These are phyloP conservation scores for Anableps anableps DNA, from an alignment of 2,797 vertebrate genomes.

Conservation along the genomic window DNA sequence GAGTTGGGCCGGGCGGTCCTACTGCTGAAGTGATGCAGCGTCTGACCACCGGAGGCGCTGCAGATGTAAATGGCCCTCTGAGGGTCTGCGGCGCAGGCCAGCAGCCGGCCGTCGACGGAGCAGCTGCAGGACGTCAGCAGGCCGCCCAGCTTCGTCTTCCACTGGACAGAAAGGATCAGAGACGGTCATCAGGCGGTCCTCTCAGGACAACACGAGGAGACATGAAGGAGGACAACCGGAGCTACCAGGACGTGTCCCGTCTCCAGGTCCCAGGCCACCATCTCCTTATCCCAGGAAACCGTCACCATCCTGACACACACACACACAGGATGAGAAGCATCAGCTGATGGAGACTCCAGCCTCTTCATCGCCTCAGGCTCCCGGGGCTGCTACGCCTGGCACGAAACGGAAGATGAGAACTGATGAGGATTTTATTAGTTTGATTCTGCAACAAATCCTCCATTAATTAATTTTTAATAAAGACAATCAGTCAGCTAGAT, in stretches of 20 bases:
- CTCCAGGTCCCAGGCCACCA: conserved; percentile 82
- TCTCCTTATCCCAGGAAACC: conserved; percentile 81
- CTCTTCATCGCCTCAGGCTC: too few relatives aligned
- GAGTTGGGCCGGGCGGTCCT: background rate
- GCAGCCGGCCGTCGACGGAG: conserved; percentile 77
- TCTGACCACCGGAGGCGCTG: conserved; percentile 54
- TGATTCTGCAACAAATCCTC: too few relatives aligned
- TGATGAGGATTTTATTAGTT: too few relatives aligned
- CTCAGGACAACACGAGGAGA: background rate
- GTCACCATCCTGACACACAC: conserved; percentile 75
- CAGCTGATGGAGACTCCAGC: too few relatives aligned
- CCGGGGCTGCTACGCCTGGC: too few relatives aligned
- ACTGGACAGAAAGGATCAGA: conserved; percentile 60
- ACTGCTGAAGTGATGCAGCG: conserved; percentile 69
- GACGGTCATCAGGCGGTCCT: background rate
- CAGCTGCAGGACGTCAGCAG: conserved; percentile 79
- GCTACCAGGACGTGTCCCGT: conserved; percentile 81
- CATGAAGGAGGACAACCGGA: background rate
- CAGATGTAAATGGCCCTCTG: conserved; percentile 67
- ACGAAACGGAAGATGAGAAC: too few relatives aligned
- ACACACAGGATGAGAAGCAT: too few relatives aligned
- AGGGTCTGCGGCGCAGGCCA: conserved; percentile 74
- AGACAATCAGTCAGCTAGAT: too few relatives aligned
- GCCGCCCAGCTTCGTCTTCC: conserved; percentile 68
- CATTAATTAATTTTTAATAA: too few relatives aligned